Evolutionary conservation across 2,797 vertebrate genomes (phyloP).

Genomic region (Neopelma chrysocephalum): DNA sequence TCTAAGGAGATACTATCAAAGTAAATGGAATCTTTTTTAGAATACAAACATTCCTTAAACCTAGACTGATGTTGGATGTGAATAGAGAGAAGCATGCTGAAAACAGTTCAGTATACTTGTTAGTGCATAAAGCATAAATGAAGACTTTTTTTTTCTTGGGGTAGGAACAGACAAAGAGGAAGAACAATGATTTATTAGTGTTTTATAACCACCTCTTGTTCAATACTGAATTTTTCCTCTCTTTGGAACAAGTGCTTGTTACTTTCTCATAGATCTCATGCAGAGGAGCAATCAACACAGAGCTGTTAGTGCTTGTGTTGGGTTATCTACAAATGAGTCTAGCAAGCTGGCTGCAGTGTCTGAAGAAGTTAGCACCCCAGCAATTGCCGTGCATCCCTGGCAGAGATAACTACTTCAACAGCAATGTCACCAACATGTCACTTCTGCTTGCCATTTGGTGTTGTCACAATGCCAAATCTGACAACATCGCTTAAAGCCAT

Average conservation of each 20-base stretch:
- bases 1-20: background rate
- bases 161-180: background rate
- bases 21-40: background rate
- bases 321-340: background rate
- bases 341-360: background rate
- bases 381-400: background rate
- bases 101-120: background rate
- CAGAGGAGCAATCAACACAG: accelerated
- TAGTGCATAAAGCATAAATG: background rate
- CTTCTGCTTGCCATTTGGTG: background rate
- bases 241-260: background rate
- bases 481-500: background rate
- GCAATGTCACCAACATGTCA: background rate
- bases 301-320: background rate
- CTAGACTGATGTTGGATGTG: background rate
- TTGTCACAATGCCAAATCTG: background rate
- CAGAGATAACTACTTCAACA: background rate
- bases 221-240: background rate
- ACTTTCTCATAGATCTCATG: background rate
- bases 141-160: background rate
- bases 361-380: background rate
- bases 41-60: background rate
- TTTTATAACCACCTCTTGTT: background rate
- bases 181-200: background rate
- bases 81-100: background rate